A percentile compares a stretch with the other conserved stretches of the same genome.
Evolutionary conservation across 2,113 vertebrate species (phyloP).

Genomic region (Phylloscopus whistleri): DNA sequence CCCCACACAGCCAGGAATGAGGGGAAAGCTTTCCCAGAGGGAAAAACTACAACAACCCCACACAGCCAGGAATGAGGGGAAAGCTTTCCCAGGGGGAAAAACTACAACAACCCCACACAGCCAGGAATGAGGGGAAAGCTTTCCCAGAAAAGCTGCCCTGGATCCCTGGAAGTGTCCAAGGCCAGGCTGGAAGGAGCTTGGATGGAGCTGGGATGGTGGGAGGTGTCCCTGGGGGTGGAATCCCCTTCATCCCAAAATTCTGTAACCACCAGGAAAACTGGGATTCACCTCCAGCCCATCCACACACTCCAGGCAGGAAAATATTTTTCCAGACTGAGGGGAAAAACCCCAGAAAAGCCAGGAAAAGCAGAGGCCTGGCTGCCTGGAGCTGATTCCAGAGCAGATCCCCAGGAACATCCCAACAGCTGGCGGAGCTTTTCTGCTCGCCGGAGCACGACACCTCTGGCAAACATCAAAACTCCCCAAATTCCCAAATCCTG

Average conservation of each 20-base stretch:
- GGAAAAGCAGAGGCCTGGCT: background rate
- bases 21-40: no score
- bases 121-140: background rate
- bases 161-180: background rate
- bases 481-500: background rate
- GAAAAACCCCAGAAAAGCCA: background rate
- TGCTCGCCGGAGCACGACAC: background rate
- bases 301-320: background rate
- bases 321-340: background rate
- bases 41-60: no score
- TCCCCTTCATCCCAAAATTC: background rate
- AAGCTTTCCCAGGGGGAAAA: no score
- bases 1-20: no score
- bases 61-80: no score
- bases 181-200: no score
- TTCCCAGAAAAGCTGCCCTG: background rate
- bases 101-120: background rate
- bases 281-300: background rate
- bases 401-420: background rate
- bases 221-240: background rate
- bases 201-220: background rate
- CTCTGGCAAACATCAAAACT: background rate
- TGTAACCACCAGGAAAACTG: accelerated
- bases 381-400: no score
- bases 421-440: background rate